Evolutionary conservation across 2,888 invertebrate genomes (phyloP), one percentile per base, ranked within the genome.

Genomic region (Spatulosminthurus flaviceps): DNA sequence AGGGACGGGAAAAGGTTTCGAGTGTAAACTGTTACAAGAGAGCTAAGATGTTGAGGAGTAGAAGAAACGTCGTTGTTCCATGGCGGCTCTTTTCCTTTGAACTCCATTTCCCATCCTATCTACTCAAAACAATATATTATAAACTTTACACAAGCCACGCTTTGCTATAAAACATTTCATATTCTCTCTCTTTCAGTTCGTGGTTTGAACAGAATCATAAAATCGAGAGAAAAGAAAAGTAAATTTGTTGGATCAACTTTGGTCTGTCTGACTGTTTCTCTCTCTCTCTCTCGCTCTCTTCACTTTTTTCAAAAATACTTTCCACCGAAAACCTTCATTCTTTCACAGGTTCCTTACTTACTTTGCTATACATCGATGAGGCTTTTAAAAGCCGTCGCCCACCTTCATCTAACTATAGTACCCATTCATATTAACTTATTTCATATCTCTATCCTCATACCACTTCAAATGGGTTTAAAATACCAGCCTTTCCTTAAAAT

Each of bases 51-150:
- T 42, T 22, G 43, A 69, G 51, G 76, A n/a, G n/a, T n/a, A 76
- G 66, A 76, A 76, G 74, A 61, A 60, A 74, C 74, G 61, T 74
- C 74, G 61, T 74, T 74, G 60, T 74, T 74, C 74, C 41, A 76
- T 67, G 76, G 34, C 76, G 76, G 76, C 76, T 43, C 67, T 74
- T 74, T 28, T 21, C 75, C 76, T 76, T 76, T 76, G 76, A 76
- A 76, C 76, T 76, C 66, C 26, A 76, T 67, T 67, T 76, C 76
- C 51, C 76, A 67, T 76, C 67, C 41, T 76, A 61, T 60, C 29
- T 43, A 67, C 75, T 76, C 76, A 70, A 70, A 29, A 41, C 41
- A 70, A 29, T 22, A 70, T 70, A 70, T 67, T 69, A 76, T 76
- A 76, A 66, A 67, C 76, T 72, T 74, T 60, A 34, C 61, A 74